Percentiles rank a stretch among this genome's conserved stretches.
These are phyloP conservation scores for Tholera decimalis DNA, from an alignment of 2,888 invertebrate genomes.

Conservation along the genomic window DNA sequence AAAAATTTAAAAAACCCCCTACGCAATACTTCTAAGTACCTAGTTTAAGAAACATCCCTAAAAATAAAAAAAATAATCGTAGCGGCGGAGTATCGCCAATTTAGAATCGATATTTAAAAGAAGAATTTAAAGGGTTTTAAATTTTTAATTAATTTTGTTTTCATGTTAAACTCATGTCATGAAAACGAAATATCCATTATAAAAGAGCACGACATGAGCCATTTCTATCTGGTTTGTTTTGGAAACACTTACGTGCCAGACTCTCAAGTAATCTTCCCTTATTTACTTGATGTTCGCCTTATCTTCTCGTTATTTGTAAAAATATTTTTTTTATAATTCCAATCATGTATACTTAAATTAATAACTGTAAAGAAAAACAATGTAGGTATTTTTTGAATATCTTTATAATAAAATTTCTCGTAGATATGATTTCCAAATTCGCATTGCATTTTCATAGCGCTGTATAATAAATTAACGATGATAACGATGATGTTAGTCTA, in stretches of 20 bases:
- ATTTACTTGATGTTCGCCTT: conserved; percentile 6
- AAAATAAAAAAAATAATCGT: no score
- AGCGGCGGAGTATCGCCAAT: no score
- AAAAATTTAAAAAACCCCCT: no score
- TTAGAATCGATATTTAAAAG: no score
- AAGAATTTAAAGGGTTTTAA: no score
- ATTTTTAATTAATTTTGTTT: no score
- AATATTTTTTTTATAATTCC: not conserved
- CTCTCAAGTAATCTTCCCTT: conserved; percentile 9
- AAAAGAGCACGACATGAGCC: conserved; percentile 29
- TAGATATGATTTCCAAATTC: conserved; percentile 1
- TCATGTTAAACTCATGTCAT: no score
- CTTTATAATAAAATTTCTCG: conserved; percentile 8
- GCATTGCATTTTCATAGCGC: not conserved
- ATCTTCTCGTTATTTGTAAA: not conserved
- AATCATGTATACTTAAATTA: not conserved
- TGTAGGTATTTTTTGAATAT: not conserved
- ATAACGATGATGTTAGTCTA: no score
- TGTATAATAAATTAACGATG: not conserved
- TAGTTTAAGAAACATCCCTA: no score
- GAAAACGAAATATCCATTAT: conserved; percentile 36
- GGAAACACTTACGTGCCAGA: conserved; percentile 17
- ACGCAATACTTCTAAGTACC: no score
- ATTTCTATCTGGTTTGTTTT: conserved; percentile 12
- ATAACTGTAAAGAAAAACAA: not conserved